Percentiles rank a stretch among this genome's conserved stretches.
These are phyloP conservation scores for Florisuga fusca DNA, from an alignment of 2,797 vertebrate genomes.

Conservation along the genomic window DNA sequence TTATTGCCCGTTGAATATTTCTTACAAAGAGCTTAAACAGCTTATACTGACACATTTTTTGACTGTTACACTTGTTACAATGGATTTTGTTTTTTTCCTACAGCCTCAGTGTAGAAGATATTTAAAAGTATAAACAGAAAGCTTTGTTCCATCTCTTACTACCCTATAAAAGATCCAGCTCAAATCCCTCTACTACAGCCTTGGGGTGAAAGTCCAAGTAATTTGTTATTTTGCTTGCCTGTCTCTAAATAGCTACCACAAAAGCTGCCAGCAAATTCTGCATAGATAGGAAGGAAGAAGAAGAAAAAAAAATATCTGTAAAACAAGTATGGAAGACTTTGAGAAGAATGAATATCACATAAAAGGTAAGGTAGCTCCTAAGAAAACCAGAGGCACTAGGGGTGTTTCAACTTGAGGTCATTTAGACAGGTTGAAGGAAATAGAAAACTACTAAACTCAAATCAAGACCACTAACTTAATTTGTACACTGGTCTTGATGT, in stretches of 20 bases:
- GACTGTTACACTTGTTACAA: neutral
- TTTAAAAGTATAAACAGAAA: neutral
- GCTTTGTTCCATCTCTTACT: neutral
- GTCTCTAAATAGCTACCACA: neutral
- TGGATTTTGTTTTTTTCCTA: neutral
- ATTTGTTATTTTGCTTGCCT: neutral
- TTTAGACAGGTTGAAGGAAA: neutral
- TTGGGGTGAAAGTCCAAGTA: neutral
- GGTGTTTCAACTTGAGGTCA: neutral
- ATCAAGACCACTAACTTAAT: neutral
- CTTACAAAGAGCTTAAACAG: neutral
- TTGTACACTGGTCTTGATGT: fast-evolving
- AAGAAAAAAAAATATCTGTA: neutral
- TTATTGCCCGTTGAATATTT: neutral
- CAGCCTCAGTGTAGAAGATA: neutral
- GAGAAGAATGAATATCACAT: neutral
- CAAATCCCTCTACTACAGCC: neutral
- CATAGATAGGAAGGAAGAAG: neutral
- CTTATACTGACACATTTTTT: neutral
- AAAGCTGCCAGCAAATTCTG: slow-evolving; percentile 5
- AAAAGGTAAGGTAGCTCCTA: neutral
- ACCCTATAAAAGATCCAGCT: neutral
- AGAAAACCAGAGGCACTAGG: neutral
- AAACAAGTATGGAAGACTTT: neutral
- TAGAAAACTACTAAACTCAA: neutral